These are phyloP conservation scores for Galagoides demidoff DNA, from an alignment of 2,797 vertebrate genomes.

Conservation along the genomic window DNA sequence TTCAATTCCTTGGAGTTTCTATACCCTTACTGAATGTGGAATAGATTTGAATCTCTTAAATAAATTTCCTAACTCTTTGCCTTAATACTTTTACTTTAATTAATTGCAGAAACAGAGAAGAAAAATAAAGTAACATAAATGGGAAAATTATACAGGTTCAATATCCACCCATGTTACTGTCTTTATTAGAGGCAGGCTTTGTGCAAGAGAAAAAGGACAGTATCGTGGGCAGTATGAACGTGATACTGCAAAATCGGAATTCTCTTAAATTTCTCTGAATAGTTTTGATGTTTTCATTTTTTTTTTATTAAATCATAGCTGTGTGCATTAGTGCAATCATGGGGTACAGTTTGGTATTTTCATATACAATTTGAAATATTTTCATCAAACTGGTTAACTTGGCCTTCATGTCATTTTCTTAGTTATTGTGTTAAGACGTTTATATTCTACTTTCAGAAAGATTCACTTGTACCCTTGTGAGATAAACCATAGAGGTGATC, in stretches of 20 bases:
- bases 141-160: not conserved
- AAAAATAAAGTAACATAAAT: not conserved
- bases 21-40: not conserved
- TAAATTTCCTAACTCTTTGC: not conserved
- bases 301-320: no score
- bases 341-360: no score
- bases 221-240: not conserved
- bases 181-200: not conserved
- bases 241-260: not conserved
- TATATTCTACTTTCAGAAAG: no score
- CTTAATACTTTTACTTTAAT: not conserved
- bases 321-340: no score
- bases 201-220: not conserved
- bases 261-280: not conserved
- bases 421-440: no score
- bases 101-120: not conserved
- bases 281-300: not conserved
- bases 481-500: no score
- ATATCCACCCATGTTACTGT: not conserved
- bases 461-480: no score
- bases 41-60: not conserved
- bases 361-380: no score
- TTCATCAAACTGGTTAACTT: no score
- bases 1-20: not conserved
- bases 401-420: no score